Percentiles rank a stretch among this genome's conserved stretches.
Evolutionary conservation across 2,113 vertebrate species (phyloP).

Genomic region (Eudorcas thomsonii): DNA sequence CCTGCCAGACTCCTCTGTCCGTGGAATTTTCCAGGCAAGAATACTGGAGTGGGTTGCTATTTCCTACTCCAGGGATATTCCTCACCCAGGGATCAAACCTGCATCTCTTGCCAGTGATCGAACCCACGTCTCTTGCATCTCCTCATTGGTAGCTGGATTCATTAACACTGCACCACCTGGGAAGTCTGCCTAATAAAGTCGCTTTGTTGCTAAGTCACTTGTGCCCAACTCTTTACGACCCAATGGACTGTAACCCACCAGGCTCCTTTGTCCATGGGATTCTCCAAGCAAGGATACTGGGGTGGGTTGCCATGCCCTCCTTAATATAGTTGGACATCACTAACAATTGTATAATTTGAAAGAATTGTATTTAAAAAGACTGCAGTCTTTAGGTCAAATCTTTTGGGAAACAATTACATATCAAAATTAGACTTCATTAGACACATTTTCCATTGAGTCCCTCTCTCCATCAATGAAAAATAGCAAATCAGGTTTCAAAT

Average conservation of each 20-base stretch:
- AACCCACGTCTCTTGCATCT: background rate
- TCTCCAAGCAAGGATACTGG: background rate
- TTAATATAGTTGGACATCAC: background rate
- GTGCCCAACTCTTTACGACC: background rate
- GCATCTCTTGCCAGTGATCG: background rate
- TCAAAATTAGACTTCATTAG: background rate
- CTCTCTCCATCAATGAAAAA: constrained; percentile 26
- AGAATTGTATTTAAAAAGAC: background rate
- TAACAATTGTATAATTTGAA: background rate
- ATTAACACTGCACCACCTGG: background rate
- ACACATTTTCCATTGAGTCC: background rate
- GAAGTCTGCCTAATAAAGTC: background rate
- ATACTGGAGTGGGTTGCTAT: background rate
- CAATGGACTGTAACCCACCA: background rate
- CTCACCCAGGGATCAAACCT: background rate
- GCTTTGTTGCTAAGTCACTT: background rate
- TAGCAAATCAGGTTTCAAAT: constrained; percentile 8
- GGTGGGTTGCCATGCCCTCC: background rate
- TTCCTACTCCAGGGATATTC: background rate
- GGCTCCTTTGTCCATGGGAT: background rate
- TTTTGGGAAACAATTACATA: constrained; percentile 20
- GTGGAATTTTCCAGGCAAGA: background rate
- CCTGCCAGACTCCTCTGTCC: background rate
- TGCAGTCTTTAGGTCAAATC: background rate
- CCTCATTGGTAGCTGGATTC: background rate